Base-by-base conservation (phyloP, 2,797 vertebrate genomes). In the Zenarchopterus dispar region DNA sequence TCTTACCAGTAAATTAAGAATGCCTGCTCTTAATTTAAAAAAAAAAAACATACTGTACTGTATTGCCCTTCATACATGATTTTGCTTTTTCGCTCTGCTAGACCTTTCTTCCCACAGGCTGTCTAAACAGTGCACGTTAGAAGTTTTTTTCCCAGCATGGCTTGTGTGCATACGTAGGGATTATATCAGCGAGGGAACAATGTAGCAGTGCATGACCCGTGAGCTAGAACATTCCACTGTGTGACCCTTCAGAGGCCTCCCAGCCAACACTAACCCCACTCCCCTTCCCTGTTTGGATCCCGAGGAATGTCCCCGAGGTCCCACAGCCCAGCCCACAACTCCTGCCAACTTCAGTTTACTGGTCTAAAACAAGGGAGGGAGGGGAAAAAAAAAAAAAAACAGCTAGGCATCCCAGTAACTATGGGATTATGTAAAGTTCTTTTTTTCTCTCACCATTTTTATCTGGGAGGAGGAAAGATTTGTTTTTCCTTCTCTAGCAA, bases 161-260 rank as follows among this genome's bases (percentile, higher is more conserved):
- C 73, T 70, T 56, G 70, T 89, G 84, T 88, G 70, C 82, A 84
- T 81, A 86, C 80, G 84, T 80, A 85, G 88, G 88, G 87, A 89
- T 88, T 88, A 87, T 61, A 62, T 70, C 48, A 65, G 53, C 52
- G 39, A 63, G 77, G 68, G 85, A 82, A 90, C 87, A 91, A 87
- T 82, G 77, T 74, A 61, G 57, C 77, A 70, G 80, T 84, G 81
- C 90, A 77, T 84, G 91, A 91, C 89, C 85, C 61, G 28, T 36
- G 47, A 84, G 83, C 82, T 81, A 61, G 89, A 92, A 92, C 90
- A 91, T 93, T 93, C 91, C 92, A 70, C 33, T 61, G 70, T 24
- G 71, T 88, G 90, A 92, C 88, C 89, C 81, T 78, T 77, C 58
- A 0, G 70, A 77, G 85, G 81, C 81, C 80, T 78, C 77, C 80